Percentiles rank a stretch among this genome's conserved stretches.
These are phyloP conservation scores for Vulpes ferrilata DNA, from an alignment of 2,113 vertebrate genomes.

Conservation along the genomic window DNA sequence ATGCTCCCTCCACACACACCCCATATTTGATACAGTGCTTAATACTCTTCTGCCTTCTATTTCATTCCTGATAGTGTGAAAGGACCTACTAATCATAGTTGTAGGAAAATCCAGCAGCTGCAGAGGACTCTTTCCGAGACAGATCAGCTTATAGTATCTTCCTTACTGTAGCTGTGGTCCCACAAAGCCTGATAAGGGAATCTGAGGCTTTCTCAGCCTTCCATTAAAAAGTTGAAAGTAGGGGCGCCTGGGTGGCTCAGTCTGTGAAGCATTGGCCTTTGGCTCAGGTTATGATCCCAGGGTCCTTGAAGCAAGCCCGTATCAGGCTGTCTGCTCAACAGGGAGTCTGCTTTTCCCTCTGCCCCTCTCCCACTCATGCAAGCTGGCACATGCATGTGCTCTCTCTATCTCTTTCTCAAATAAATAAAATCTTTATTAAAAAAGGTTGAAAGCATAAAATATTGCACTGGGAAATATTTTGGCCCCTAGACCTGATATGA, in stretches of 20 bases:
- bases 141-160: neutral
- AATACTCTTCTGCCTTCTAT: neutral
- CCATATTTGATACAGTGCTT: neutral
- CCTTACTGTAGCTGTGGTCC: neutral
- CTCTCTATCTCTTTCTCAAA: neutral
- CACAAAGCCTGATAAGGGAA: neutral
- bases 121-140: neutral
- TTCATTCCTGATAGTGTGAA: slow-evolving; percentile 15
- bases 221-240: neutral
- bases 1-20: neutral
- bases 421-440: neutral
- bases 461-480: neutral
- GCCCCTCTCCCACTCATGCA: neutral
- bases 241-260: neutral
- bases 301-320: neutral
- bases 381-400: too few species aligned
- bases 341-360: neutral
- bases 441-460: neutral
- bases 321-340: neutral
- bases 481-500: neutral
- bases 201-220: neutral
- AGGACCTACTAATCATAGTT: neutral
- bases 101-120: neutral
- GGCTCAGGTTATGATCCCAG: neutral
- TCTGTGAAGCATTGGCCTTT: neutral